phyloP scores from a whole-genome alignment of 2,797 vertebrate genomes.

The Lacerta viridis region DNA sequence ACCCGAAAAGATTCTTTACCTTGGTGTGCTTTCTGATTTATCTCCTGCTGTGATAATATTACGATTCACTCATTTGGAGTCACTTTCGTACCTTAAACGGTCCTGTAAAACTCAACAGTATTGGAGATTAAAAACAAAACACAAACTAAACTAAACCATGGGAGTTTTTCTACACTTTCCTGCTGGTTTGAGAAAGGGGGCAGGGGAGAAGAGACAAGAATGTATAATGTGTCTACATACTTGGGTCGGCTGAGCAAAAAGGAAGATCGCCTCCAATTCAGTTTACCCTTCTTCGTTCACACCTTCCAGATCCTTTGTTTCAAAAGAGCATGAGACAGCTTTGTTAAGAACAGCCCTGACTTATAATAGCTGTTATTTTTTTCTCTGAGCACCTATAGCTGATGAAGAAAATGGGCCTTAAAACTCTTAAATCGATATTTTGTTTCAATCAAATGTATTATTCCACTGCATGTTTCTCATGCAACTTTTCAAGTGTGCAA shows the following conservation, averaged over 20 bases:
- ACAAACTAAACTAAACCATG: not conserved
- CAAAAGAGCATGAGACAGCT: not conserved
- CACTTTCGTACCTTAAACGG: not conserved
- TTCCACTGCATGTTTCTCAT: not conserved
- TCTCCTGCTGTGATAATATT: constrained; percentile 31
- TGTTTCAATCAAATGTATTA: not conserved
- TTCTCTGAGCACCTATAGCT: not conserved
- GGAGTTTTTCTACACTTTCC: not conserved
- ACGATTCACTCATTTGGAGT: not conserved
- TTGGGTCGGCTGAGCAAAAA: not conserved
- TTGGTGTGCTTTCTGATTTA: not conserved
- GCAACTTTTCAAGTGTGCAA: not conserved
- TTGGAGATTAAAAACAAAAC: not conserved
- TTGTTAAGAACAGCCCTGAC: no score
- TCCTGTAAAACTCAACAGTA: not conserved
- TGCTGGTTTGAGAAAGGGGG: not conserved
- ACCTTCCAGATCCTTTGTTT: not conserved
- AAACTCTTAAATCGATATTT: not conserved
- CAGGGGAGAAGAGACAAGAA: not conserved
- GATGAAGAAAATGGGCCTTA: not conserved
- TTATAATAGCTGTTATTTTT: not conserved
- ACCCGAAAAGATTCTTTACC: constrained; percentile 8
- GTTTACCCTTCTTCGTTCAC: not conserved
- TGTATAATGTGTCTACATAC: not conserved
- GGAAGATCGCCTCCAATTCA: not conserved